phyloP scores from a whole-genome alignment of 2,888 invertebrate genomes.

The Tipula lateralis region DNA sequence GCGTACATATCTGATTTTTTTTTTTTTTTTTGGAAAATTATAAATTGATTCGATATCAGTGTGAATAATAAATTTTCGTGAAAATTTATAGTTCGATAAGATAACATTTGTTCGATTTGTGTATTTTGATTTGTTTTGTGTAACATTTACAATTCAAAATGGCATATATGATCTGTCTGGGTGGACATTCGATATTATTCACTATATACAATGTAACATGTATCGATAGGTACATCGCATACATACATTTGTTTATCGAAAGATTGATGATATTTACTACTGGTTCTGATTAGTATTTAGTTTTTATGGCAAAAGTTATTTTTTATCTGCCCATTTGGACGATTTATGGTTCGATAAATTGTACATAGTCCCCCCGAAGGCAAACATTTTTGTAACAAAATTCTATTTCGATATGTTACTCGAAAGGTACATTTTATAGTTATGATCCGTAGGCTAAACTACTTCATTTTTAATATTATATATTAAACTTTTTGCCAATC shows the following conservation, averaged over 20 bases:
- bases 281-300: neutral
- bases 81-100: conserved; percentile 11
- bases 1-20: neutral
- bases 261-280: neutral
- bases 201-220: too few relatives aligned
- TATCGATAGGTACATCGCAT: neutral
- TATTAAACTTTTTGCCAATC: too few relatives aligned
- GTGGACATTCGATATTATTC: neutral
- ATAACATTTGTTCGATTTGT: neutral
- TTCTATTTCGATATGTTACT: too few relatives aligned
- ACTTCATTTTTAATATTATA: too few relatives aligned
- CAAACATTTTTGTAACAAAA: too few relatives aligned
- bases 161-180: neutral
- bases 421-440: too few relatives aligned
- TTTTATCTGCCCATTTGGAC: neutral
- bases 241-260: neutral
- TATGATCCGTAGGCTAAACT: too few relatives aligned
- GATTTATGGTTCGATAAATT: neutral
- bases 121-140: neutral
- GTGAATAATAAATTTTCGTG: conserved; percentile 4
- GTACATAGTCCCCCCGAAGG: too few relatives aligned
- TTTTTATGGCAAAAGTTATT: neutral
- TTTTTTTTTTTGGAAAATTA: neutral
- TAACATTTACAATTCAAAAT: neutral
- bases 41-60: conserved; percentile 5